Conservation (phyloP, 2,888 invertebrate genomes). For the Andrena dorsata region DNA sequence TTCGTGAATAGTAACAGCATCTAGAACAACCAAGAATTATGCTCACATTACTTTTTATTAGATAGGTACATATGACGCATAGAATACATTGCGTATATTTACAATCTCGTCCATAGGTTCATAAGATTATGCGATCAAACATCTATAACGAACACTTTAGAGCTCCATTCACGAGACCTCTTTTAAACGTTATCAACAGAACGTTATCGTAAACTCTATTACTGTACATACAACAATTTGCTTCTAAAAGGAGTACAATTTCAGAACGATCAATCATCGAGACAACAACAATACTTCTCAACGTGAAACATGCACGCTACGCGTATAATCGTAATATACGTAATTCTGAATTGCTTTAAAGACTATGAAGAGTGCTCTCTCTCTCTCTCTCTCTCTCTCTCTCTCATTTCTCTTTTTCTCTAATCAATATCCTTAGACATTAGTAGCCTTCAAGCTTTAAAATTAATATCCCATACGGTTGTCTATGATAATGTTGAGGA, state of each 20-base stretch:
- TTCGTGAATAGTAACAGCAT: constrained; percentile 83
- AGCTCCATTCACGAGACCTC: not conserved
- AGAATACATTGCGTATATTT: constrained; percentile 55
- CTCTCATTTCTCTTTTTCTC: constrained; percentile 14
- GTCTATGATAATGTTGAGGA: constrained; percentile 81
- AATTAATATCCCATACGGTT: constrained; percentile 80
- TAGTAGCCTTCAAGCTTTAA: constrained; percentile 59
- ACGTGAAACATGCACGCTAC: constrained; percentile 40
- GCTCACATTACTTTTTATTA: constrained; percentile 73
- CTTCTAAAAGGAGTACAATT: constrained; percentile 58
- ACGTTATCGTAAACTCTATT: constrained; percentile 51
- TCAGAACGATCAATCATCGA: constrained; percentile 57
- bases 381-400: not conserved
- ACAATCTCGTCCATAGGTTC: constrained; percentile 26
- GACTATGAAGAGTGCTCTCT: constrained; percentile 1
- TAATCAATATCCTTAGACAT: constrained; percentile 58
- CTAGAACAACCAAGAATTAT: constrained; percentile 83
- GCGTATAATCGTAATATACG: constrained; percentile 41
- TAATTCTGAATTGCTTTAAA: constrained; percentile 30
- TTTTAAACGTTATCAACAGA: constrained; percentile 19
- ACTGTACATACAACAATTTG: constrained; percentile 62
- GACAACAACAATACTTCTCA: constrained; percentile 9
- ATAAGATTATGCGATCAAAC: constrained; percentile 14
- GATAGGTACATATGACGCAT: constrained; percentile 46
- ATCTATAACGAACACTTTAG: constrained; percentile 11